Conservation (phyloP, 2,797 vertebrate genomes). For the Pantherophis vulpinus region DNA sequence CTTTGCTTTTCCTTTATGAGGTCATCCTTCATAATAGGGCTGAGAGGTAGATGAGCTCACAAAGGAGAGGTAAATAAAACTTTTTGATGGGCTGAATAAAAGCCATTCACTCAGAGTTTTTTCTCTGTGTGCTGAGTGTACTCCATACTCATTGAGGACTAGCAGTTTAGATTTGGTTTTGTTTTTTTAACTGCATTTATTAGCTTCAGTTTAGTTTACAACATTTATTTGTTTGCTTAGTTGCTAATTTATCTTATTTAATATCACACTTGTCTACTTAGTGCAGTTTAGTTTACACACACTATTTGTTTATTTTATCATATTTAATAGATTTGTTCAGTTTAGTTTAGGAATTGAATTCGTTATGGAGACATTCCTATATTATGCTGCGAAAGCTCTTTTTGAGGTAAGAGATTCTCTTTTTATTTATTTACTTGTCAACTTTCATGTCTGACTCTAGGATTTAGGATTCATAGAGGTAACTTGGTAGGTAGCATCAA, state of each 20-base stretch:
- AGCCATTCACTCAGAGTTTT: too few species aligned
- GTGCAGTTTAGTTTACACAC: neutral
- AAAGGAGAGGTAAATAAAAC: too few species aligned
- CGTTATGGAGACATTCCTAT: neutral
- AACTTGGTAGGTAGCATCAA: neutral
- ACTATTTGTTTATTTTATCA: neutral
- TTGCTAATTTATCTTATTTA: neutral
- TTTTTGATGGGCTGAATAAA: too few species aligned
- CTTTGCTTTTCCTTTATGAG: too few species aligned
- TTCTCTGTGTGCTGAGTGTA: too few species aligned
- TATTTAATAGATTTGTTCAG: neutral
- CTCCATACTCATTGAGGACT: neutral
- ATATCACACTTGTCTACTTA: neutral
- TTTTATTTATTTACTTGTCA: neutral
- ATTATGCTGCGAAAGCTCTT: neutral
- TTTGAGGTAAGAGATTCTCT: neutral
- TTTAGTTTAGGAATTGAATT: neutral
- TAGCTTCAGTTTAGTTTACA: too few species aligned
- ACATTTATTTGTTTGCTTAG: neutral
- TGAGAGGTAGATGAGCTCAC: too few species aligned
- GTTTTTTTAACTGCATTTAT: too few species aligned
- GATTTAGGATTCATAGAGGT: neutral
- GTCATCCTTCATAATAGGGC: too few species aligned
- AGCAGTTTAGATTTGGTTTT: neutral
- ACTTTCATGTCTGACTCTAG: neutral